Evolutionary conservation across 2,113 vertebrate genomes (phyloP), one percentile per base, ranked within the genome.

Genomic region (Chauna torquata): DNA sequence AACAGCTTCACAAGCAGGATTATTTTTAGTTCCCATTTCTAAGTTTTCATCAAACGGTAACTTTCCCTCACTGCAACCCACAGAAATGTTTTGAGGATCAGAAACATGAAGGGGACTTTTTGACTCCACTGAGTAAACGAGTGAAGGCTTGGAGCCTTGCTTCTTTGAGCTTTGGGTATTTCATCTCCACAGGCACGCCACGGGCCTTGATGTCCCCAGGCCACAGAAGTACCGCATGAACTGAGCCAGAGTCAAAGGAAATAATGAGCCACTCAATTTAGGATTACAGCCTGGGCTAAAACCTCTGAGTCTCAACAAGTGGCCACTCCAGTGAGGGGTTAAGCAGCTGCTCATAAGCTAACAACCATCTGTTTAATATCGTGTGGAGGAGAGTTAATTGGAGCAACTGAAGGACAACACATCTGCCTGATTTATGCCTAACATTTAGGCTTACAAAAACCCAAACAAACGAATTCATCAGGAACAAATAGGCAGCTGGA

Each of bases 201-300:
- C 23, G 22, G n/a, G n/a, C 58, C 45, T 61, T 50, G 44, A 36
- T 38, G 55, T 50, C 59, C 50, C 25, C 45, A 50, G 42, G 44
- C n/a, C 45, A 49, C 50, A 50, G 27, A 57, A 66, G 22, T 11
- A 40, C 45, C 40, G 55, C 16, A 32, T 0, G 0, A 71, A 79
- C 2, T 2, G 9, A 94, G 38, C 2, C 0, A 0, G 44, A 76
- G 12, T 3, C 52, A 58, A 54, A 76, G 20, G 54, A 76, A 88
- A 45, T 40, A 69, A 72, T 0, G 16, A 88, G 78, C 66, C n/a
- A 23, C 49, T 86, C 71, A 13, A 7, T 34, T 66, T 27, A 55
- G 36, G 25, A 93, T 94, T 69, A 82, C 15, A 95, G 44, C 40
- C 78, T 25, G 40, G 36, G 13, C 16, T 94, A 24, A 66, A 87